These are phyloP conservation scores for Ephydatia muelleri DNA, from an alignment of 37 sponge, comb jelly and placozoan species.

Conservation along the genomic window DNA sequence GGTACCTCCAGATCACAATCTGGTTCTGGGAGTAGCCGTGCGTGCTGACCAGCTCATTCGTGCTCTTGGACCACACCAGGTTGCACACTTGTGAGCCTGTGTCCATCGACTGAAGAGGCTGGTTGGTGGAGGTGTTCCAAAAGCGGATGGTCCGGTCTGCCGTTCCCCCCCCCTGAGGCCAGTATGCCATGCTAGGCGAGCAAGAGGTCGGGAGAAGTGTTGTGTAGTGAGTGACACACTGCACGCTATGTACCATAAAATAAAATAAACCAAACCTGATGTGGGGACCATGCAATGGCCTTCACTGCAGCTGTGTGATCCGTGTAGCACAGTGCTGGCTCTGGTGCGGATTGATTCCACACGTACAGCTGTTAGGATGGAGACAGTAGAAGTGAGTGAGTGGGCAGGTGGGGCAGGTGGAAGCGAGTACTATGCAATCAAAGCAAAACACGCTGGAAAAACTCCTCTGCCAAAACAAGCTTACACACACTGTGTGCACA, in stretches of 20 bases:
- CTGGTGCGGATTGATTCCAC: conserved; percentile 52
- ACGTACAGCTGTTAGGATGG: conserved; percentile 47
- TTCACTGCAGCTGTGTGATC: conserved; percentile 96
- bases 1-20: conserved; percentile 90
- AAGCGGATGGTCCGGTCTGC: conserved; percentile 88
- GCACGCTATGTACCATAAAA: too few relatives aligned
- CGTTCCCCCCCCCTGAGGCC: conserved; percentile 97
- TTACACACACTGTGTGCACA: conserved; percentile 19
- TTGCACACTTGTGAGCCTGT: conserved; percentile 98
- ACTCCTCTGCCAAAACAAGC: neutral
- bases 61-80: conserved; percentile 86
- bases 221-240: neutral
- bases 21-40: conserved; percentile 98
- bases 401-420: neutral
- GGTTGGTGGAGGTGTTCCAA: conserved; percentile 92
- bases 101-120: conserved; percentile 69
- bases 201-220: neutral
- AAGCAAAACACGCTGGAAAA: neutral
- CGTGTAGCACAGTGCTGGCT: conserved; percentile 70
- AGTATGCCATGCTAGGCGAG: conserved; percentile 65
- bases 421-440: neutral
- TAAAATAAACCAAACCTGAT: conserved; percentile 51
- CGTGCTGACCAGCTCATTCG: conserved; percentile 89
- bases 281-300: conserved; percentile 98
- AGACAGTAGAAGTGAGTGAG: too few relatives aligned